A percentile compares a stretch with the other conserved stretches of the same genome.
Evolutionary conservation across 2,888 invertebrate species (phyloP).

Genomic region (Germaria angustata): DNA sequence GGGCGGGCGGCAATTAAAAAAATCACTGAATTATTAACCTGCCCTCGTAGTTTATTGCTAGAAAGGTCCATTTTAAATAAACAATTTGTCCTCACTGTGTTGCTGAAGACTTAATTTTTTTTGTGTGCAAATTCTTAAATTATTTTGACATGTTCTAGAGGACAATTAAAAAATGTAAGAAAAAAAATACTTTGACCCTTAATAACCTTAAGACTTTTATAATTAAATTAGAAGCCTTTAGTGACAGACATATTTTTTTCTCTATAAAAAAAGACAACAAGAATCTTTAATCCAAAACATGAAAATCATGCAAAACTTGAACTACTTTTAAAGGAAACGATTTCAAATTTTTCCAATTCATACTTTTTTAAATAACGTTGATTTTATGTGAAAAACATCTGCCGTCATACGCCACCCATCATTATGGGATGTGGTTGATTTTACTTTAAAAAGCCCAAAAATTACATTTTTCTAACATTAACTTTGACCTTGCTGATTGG

Average conservation of each 20-base stretch:
- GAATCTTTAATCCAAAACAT: slow-evolving; percentile 23
- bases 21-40: too few relatives aligned
- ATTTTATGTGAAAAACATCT: not conserved
- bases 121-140: too few relatives aligned
- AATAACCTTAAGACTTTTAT: not conserved
- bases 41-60: too few relatives aligned
- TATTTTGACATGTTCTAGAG: too few relatives aligned
- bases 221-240: slow-evolving; percentile 3
- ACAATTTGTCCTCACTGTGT: too few relatives aligned
- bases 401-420: slow-evolving; percentile 5
- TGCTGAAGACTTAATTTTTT: too few relatives aligned
- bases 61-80: too few relatives aligned
- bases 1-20: too few relatives aligned
- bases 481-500: slow-evolving; percentile 62
- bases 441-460: not conserved
- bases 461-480: slow-evolving; percentile 25
- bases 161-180: too few relatives aligned
- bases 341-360: not conserved
- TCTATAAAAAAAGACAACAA: not conserved
- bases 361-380: not conserved
- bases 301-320: slow-evolving; percentile 59
- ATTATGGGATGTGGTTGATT: not conserved
- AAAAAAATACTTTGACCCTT: slow-evolving; percentile 16
- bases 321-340: slow-evolving; percentile 23
- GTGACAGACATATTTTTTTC: not conserved